A percentile compares a stretch with the other conserved stretches of the same genome.
These are phyloP conservation scores for Cataglyphis hispanica DNA, from an alignment of 1,140 invertebrate genomes.

Conservation along the genomic window DNA sequence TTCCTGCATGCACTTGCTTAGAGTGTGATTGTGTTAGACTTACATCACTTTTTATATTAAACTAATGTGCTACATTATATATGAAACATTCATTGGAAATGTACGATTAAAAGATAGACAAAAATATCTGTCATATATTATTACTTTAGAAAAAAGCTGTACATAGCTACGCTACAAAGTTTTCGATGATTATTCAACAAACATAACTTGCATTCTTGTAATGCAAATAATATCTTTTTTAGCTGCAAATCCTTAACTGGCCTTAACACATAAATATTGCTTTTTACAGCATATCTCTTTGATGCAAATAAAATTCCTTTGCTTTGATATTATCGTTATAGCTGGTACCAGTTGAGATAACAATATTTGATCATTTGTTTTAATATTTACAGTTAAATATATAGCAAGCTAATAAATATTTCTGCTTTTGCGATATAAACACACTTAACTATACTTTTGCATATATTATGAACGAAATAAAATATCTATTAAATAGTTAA, in stretches of 20 bases:
- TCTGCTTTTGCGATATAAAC: neutral
- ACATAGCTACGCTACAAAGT: neutral
- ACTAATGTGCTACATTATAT: constrained; percentile 70
- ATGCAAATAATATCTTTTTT: neutral
- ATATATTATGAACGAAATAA: neutral
- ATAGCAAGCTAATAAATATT: constrained; percentile 13
- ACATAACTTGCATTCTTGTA: neutral
- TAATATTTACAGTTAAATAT: constrained; percentile 28
- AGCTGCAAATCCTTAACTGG: constrained; percentile 63
- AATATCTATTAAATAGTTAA: neutral
- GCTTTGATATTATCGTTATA: constrained; percentile 27
- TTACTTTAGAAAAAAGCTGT: constrained; percentile 72
- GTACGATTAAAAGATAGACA: constrained; percentile 7
- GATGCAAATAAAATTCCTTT: constrained; percentile 31
- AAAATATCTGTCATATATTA: constrained; percentile 68
- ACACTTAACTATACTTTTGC: neutral
- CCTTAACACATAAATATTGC: constrained; percentile 65
- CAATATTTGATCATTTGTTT: constrained; percentile 29
- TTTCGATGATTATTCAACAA: neutral
- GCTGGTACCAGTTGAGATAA: constrained; percentile 14
- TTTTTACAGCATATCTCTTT: constrained; percentile 52
- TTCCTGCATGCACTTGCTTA: constrained; percentile 83
- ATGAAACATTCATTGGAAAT: constrained; percentile 60
- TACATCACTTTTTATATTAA: constrained; percentile 81
- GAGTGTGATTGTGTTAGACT: constrained; percentile 86